Conservation (phyloP, 1,140 invertebrate genomes). For the Drosophila carrolli region DNA sequence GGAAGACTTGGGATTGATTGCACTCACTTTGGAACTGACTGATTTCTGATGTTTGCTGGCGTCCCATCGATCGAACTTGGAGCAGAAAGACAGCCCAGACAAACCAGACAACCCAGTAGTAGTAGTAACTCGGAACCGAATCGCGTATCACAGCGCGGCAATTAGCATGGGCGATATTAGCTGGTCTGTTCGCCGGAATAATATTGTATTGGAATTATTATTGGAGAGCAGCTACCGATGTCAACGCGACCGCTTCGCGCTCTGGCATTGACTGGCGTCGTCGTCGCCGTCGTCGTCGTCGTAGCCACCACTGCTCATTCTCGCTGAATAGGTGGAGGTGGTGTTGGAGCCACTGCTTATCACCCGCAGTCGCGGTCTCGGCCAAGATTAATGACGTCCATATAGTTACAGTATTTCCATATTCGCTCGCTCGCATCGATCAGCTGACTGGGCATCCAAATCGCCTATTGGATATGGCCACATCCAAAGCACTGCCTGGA, state of each 20-base stretch:
- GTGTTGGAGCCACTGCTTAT: slow-evolving; percentile 29
- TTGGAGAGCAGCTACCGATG: slow-evolving; percentile 72
- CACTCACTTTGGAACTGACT: slow-evolving; percentile 10
- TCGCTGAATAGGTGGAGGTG: slow-evolving; percentile 42
- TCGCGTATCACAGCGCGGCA: slow-evolving; percentile 35
- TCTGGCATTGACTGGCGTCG: slow-evolving; percentile 73
- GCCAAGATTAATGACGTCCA: slow-evolving; percentile 68
- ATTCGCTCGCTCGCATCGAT: slow-evolving; percentile 26
- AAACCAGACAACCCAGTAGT: no score
- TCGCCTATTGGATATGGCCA: background rate
- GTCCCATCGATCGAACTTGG: no score
- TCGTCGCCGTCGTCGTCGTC: slow-evolving; percentile 13
- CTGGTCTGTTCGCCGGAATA: slow-evolving; percentile 4
- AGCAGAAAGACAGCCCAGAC: no score
- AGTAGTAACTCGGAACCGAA: slow-evolving; percentile 1
- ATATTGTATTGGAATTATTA: slow-evolving; percentile 29
- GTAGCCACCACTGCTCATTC: slow-evolving; percentile 38
- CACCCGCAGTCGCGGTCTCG: slow-evolving; percentile 37
- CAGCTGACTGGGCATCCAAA: slow-evolving; percentile 37
- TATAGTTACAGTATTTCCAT: slow-evolving; percentile 34
- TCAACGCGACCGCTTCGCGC: slow-evolving; percentile 76
- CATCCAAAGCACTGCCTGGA: background rate
- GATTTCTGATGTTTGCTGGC: background rate
- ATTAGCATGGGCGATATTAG: slow-evolving; percentile 25
- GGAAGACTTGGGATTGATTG: slow-evolving; percentile 36